These are phyloP conservation scores for Drosophila ananassae DNA, from an alignment of 1,140 invertebrate species.

Conservation along the genomic window DNA sequence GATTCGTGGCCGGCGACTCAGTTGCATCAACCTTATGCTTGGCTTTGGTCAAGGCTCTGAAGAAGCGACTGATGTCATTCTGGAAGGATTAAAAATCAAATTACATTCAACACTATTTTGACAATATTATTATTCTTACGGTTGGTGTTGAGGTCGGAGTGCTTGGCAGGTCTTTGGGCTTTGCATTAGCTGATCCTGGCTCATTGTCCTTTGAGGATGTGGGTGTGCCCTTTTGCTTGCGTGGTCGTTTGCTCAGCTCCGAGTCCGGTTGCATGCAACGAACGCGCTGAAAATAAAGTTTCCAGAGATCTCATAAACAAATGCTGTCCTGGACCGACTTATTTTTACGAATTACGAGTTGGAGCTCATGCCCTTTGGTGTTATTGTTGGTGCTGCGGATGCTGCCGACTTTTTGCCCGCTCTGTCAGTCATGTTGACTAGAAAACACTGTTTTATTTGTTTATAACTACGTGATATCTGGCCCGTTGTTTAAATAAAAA, in stretches of 20 bases:
- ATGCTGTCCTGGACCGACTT: not conserved
- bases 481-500: constrained; percentile 64
- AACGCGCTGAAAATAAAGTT: constrained; percentile 52
- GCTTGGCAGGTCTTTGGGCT: not conserved
- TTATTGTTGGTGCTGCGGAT: constrained; percentile 50
- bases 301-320: constrained; percentile 4
- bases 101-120: not conserved
- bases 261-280: constrained; percentile 75
- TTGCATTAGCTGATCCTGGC: constrained; percentile 11
- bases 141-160: constrained; percentile 50
- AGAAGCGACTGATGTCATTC: constrained; percentile 72
- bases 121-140: constrained; percentile 16
- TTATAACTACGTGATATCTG: constrained; percentile 74
- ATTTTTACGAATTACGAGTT: constrained; percentile 14
- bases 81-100: constrained; percentile 8
- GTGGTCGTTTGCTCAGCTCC: constrained; percentile 54
- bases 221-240: constrained; percentile 53
- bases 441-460: constrained; percentile 80
- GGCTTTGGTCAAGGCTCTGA: constrained; percentile 42
- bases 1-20: constrained; percentile 72
- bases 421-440: constrained; percentile 72
- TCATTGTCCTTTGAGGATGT: constrained; percentile 40
- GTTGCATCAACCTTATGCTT: constrained; percentile 22
- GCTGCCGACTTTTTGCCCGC: constrained; percentile 44
- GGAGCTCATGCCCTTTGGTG: constrained; percentile 32